Percentiles rank a stretch among this genome's conserved stretches.
Conservation (phyloP, 2,113 vertebrate species). For the Ceyx margarethae region DNA sequence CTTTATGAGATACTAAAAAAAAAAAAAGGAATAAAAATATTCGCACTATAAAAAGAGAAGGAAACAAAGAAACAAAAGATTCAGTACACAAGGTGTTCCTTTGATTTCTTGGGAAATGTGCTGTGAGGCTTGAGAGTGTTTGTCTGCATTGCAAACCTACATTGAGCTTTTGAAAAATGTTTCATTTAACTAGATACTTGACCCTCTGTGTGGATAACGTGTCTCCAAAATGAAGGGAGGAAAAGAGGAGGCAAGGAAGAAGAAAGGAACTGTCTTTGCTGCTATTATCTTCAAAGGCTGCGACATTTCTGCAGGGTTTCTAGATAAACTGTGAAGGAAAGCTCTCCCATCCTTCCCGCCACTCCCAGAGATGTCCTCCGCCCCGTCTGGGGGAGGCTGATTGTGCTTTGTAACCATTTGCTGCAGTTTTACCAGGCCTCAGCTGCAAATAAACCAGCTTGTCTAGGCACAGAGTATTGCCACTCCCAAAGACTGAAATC, state of each 20-base stretch:
- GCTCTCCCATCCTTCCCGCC: background rate
- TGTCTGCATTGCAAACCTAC: constrained; percentile 2
- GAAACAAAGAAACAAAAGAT: background rate
- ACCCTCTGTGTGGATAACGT: constrained; percentile 1
- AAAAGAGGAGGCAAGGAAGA: constrained; percentile 14
- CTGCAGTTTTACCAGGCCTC: background rate
- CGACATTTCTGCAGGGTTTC: background rate
- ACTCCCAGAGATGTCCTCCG: rapidly evolving
- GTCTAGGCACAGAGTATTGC: background rate
- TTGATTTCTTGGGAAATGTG: background rate
- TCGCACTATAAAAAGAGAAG: background rate
- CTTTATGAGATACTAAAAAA: background rate
- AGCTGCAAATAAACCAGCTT: constrained; percentile 5
- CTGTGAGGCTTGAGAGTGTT: background rate
- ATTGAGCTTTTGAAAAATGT: constrained; percentile 15
- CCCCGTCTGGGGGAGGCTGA: background rate
- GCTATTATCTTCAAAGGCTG: constrained; percentile 5
- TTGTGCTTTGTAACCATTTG: background rate
- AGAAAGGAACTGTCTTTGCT: constrained; percentile 4
- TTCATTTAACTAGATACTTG: constrained; percentile 31
- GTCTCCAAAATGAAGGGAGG: constrained; percentile 9
- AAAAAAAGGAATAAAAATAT: constrained; percentile 3
- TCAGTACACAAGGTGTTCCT: background rate
- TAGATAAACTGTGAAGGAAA: background rate
- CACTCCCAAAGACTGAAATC: background rate